Evolutionary conservation across 2,888 invertebrate species (phyloP).

Genomic region (Sphaerophoria taeniata): DNA sequence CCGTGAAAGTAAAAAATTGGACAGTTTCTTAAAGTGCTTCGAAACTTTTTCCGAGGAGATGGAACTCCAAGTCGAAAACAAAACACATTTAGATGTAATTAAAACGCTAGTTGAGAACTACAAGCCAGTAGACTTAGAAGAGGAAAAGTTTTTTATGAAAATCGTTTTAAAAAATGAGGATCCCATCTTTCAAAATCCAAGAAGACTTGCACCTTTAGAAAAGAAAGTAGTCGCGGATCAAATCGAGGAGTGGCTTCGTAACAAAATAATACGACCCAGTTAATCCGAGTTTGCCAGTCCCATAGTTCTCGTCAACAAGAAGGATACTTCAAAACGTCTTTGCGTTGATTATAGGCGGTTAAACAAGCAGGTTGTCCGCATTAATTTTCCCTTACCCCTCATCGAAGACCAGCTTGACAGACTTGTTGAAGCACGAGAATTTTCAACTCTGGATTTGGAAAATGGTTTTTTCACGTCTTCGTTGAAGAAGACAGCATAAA

Average conservation of each 20-base stretch:
- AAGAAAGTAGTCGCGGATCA: neutral
- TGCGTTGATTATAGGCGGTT: neutral
- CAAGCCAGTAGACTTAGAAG: neutral
- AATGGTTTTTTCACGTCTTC: conserved; percentile 67
- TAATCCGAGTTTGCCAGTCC: neutral
- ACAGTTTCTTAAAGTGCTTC: neutral
- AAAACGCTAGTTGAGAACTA: neutral
- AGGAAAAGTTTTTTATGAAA: neutral
- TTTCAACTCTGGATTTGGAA: conserved; percentile 5
- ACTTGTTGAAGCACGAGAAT: neutral
- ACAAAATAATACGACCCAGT: too few relatives aligned
- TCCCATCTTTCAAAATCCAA: neutral
- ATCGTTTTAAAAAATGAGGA: neutral
- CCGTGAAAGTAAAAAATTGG: neutral
- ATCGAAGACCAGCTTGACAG: conserved; percentile 4
- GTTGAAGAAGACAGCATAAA: conserved; percentile 71
- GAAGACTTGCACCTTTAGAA: neutral
- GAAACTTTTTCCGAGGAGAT: neutral
- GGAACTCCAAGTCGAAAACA: neutral
- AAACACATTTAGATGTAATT: neutral
- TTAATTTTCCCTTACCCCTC: neutral
- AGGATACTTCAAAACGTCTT: neutral
- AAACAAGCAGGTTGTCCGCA: neutral
- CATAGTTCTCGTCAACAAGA: neutral
- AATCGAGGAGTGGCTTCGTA: too few relatives aligned